Evolutionary conservation across 1,140 invertebrate species (phyloP).

Genomic region (Andricus grossulariae): DNA sequence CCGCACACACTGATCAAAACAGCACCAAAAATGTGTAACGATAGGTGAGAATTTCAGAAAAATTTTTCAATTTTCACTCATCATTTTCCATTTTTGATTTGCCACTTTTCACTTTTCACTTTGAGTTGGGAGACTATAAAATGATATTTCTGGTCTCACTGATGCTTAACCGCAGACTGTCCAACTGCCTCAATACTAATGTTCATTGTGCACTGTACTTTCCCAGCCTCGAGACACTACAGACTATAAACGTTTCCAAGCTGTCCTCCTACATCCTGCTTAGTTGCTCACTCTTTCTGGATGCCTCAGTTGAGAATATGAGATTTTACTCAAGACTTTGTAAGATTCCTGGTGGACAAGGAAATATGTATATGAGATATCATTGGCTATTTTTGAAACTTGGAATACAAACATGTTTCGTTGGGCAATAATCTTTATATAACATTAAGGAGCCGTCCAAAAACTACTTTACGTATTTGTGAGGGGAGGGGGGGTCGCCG

Average conservation of each 20-base stretch:
- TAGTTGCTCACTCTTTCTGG: not conserved
- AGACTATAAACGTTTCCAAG: not conserved
- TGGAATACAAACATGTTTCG: not conserved
- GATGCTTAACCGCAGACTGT: not conserved
- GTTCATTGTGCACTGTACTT: conserved; percentile 8
- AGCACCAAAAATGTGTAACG: not conserved
- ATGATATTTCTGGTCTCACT: not conserved
- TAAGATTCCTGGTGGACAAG: not conserved
- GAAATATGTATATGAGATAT: not conserved
- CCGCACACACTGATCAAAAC: too few relatives aligned
- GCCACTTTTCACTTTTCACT: too few relatives aligned
- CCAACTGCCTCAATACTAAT: conserved; percentile 4
- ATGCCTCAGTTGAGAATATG: not conserved
- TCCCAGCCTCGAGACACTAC: not conserved
- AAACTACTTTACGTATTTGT: too few relatives aligned
- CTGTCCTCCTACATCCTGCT: conserved; percentile 21
- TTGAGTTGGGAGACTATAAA: too few relatives aligned
- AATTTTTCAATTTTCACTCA: not conserved
- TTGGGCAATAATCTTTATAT: not conserved
- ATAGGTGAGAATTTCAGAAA: not conserved
- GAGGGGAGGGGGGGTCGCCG: too few relatives aligned
- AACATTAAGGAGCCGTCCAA: not conserved
- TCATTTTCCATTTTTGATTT: too few relatives aligned
- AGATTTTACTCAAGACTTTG: not conserved
- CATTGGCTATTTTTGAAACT: conserved; percentile 3